phyloP scores from a whole-genome alignment of 1,140 invertebrate genomes.

The Magallana gigas region DNA sequence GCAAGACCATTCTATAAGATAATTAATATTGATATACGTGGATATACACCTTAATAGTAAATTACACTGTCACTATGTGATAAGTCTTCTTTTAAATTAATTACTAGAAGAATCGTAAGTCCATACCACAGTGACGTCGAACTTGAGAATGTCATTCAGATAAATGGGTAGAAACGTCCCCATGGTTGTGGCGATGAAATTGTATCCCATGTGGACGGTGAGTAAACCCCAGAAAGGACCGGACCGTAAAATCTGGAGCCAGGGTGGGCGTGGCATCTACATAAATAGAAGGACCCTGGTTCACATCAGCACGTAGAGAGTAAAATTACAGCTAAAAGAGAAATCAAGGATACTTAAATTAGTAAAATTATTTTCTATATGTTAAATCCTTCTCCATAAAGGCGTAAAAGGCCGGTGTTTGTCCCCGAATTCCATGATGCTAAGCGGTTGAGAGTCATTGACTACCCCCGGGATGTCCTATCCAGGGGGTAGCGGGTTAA shows the following conservation, averaged over 20 bases:
- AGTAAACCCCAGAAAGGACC: conserved; percentile 93
- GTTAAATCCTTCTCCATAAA: too few relatives aligned
- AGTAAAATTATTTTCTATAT: too few relatives aligned
- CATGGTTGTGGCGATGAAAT: conserved; percentile 94
- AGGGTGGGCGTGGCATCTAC: conserved; percentile 82
- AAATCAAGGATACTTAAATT: too few relatives aligned
- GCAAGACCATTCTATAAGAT: conserved; percentile 57
- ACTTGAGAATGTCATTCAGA: conserved; percentile 91
- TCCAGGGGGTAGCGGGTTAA: too few relatives aligned
- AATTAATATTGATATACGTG: too few relatives aligned
- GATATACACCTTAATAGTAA: too few relatives aligned
- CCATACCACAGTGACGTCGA: conserved; percentile 88
- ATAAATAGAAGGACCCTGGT: neutral
- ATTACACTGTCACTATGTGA: neutral
- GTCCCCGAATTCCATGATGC: too few relatives aligned
- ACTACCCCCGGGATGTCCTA: too few relatives aligned
- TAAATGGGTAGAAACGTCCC: conserved; percentile 94
- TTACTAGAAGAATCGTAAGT: neutral
- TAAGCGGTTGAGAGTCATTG: too few relatives aligned
- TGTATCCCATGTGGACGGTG: conserved; percentile 90
- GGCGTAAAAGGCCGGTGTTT: too few relatives aligned
- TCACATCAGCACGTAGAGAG: neutral
- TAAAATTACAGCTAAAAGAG: too few relatives aligned
- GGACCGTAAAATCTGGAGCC: conserved; percentile 87
- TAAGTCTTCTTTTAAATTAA: neutral